Conservation (phyloP, 2,797 vertebrate species). For the Mareca strepera region DNA sequence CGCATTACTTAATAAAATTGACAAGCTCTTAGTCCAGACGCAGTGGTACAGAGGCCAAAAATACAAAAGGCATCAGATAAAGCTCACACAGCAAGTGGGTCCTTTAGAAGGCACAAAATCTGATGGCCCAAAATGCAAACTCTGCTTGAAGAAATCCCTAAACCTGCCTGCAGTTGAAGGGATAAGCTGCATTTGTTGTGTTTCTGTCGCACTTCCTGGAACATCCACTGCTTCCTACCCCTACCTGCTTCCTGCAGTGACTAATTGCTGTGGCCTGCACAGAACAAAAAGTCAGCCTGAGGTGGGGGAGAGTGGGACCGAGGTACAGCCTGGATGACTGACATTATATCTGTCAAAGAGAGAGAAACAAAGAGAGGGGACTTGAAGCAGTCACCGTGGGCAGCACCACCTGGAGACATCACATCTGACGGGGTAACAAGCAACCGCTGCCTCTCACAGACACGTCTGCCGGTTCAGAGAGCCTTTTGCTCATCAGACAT, state of each 20-base stretch:
- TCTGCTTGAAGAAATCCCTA: background rate
- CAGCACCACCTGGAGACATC: background rate
- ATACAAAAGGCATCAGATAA: background rate
- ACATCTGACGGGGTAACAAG: background rate
- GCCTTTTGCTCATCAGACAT: background rate
- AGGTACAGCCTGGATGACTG: accelerated
- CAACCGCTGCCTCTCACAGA: accelerated
- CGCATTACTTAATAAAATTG: background rate
- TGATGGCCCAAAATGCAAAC: background rate
- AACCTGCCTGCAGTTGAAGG: background rate
- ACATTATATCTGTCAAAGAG: background rate
- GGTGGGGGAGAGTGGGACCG: background rate
- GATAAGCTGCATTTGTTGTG: accelerated
- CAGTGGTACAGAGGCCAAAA: accelerated
- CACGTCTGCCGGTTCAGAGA: background rate
- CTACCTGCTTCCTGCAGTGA: background rate
- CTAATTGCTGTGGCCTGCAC: background rate
- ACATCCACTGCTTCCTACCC: background rate
- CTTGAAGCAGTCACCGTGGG: background rate
- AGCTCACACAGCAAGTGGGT: background rate
- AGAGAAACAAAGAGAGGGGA: background rate
- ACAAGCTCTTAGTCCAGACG: background rate
- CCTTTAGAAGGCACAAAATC: background rate
- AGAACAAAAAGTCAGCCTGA: background rate
- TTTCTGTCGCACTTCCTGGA: background rate